Base-by-base conservation (phyloP, 2,113 vertebrate species). In the Scopus umbretta region DNA sequence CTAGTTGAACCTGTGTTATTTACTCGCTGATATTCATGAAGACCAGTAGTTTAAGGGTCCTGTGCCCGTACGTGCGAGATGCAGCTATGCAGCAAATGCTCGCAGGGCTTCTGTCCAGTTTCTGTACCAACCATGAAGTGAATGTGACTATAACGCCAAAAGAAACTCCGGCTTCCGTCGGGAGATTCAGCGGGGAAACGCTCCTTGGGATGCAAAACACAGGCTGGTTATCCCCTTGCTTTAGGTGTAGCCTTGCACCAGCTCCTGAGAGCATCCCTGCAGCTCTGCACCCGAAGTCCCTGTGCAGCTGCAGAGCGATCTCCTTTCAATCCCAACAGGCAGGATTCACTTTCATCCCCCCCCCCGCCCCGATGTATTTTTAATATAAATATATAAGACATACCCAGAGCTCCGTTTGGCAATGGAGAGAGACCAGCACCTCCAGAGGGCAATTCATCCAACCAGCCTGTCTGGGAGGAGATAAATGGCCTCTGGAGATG, bases 401-500 rank as follows among this genome's bases (percentile, higher is more conserved):
- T 16, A 26, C 5, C 70, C 40, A 5, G 58, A 76, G 53, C 30
- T 80, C 20, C 15, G 29, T 74, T 36, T 45, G n/a, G 13, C 86
- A 40, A 20, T 5, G 67, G 52, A 91, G 67, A 73, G 80, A 86
- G 74, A 63, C 7, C 88, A 61, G 90, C 88, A 18, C 61, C 90
- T 95, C 92, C 53, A 40, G 81, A 81, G 70, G 52, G 43, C 52
- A 45, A 94, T 88, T 3, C 78, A 92, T 85, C 90, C 88, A 30
- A 45, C 27, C 74, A 75, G 62, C n/a, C 83, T 76, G 86, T n/a
- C 88, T 55, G 52, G 42, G 49, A 96, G 58, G 62, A 94, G 72
- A 97, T 52, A 10, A 65, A 97, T 15, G 58, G 79, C 88, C 94
- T 30, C 95, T 92, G 88, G 92, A 92, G 88, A 47, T 83, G 85